A percentile compares a stretch with the other conserved stretches of the same genome.
These are phyloP conservation scores for Gobiocypris rarus DNA, from an alignment of 2,113 vertebrate genomes.

Conservation along the genomic window DNA sequence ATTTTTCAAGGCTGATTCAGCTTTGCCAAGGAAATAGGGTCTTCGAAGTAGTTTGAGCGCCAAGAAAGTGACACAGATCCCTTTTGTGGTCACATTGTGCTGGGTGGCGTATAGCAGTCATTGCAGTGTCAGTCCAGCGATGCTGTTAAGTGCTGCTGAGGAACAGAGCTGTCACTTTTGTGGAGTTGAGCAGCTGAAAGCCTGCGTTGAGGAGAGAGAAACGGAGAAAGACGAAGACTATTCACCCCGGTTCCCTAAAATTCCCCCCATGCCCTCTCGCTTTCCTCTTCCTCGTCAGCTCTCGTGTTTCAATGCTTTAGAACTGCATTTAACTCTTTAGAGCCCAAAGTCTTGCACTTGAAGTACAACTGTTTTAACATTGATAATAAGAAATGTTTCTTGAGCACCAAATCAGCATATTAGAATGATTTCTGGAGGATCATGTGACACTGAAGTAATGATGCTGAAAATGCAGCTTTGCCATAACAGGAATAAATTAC, in stretches of 20 bases:
- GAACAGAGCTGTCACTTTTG: conserved; percentile 25
- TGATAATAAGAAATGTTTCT: neutral
- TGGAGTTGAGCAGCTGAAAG: neutral
- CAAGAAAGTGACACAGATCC: conserved; percentile 46
- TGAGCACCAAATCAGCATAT: neutral
- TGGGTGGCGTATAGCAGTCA: conserved; percentile 12
- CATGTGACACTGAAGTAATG: neutral
- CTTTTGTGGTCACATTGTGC: conserved; percentile 24
- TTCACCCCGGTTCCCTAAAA: conserved; percentile 56
- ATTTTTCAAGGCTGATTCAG: conserved; percentile 81
- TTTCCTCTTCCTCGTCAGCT: conserved; percentile 51
- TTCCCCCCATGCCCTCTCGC: conserved; percentile 54
- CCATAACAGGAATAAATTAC: neutral
- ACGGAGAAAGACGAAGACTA: conserved; percentile 30
- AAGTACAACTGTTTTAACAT: neutral
- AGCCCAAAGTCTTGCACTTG: conserved; percentile 22
- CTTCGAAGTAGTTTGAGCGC: conserved; percentile 40
- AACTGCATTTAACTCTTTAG: conserved; percentile 65
- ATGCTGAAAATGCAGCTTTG: neutral
- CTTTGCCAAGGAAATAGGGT: conserved; percentile 71
- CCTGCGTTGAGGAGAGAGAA: neutral
- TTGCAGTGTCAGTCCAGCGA: conserved; percentile 18
- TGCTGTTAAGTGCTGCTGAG: conserved; percentile 26
- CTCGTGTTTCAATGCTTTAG: conserved; percentile 70
- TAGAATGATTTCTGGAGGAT: neutral